phyloP scores from a whole-genome alignment of 2,113 vertebrate species.

The Embiotoca jacksoni region DNA sequence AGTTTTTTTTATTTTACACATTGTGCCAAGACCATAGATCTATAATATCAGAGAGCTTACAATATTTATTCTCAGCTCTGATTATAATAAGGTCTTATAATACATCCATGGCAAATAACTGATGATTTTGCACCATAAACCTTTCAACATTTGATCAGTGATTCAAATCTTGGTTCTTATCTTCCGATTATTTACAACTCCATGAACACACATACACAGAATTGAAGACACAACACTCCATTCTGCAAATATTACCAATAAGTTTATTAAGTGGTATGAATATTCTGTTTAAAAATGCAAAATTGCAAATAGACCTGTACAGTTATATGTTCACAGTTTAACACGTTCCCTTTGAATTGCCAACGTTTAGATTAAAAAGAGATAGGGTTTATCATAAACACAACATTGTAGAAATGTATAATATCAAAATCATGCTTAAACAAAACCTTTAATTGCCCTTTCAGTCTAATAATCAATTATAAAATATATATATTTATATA shows the following conservation, averaged over 20 bases:
- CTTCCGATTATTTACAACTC: too few species aligned
- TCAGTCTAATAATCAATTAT: conserved; percentile 90
- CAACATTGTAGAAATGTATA: conserved; percentile 90
- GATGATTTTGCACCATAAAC: too few species aligned
- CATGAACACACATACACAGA: not conserved
- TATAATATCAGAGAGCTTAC: too few species aligned
- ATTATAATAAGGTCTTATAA: too few species aligned
- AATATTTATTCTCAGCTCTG: too few species aligned
- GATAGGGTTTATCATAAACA: conserved; percentile 87
- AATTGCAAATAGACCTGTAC: conserved; percentile 89
- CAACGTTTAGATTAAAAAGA: conserved; percentile 84
- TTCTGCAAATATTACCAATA: conserved; percentile 76
- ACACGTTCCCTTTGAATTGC: conserved; percentile 94
- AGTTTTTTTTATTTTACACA: too few species aligned
- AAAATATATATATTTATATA: conserved; percentile 72
- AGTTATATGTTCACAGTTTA: conserved; percentile 95
- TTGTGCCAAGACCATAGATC: too few species aligned
- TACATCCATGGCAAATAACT: too few species aligned
- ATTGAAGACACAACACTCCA: conserved; percentile 25
- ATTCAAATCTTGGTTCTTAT: too few species aligned
- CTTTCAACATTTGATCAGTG: too few species aligned
- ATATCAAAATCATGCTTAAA: conserved; percentile 88
- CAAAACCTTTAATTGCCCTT: conserved; percentile 91
- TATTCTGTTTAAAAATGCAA: conserved; percentile 87
- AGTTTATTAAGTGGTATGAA: conserved; percentile 90